A percentile compares a stretch with the other conserved stretches of the same genome.
phyloP scores from a whole-genome alignment of 2,797 vertebrate genomes.

The Sebastes alutus region DNA sequence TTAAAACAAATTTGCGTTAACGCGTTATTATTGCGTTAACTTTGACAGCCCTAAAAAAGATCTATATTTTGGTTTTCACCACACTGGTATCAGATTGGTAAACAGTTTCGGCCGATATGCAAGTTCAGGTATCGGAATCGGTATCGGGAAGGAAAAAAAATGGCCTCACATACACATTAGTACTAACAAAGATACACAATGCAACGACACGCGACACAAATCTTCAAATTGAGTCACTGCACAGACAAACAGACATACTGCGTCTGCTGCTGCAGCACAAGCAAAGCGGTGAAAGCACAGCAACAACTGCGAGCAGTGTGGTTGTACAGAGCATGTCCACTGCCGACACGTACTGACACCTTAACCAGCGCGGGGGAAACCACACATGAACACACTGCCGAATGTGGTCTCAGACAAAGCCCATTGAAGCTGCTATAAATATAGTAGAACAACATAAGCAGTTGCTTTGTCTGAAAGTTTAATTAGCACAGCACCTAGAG shows the following conservation, averaged over 20 bases:
- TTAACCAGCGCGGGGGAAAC: slow-evolving; percentile 37
- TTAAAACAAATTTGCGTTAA: no score
- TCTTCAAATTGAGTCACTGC: slow-evolving; percentile 1
- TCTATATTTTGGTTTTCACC: not conserved
- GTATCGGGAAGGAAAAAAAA: not conserved
- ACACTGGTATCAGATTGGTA: not conserved
- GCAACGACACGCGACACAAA: slow-evolving; percentile 2
- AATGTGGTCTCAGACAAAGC: slow-evolving; percentile 58
- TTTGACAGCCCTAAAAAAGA: no score
- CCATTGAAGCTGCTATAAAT: slow-evolving; percentile 50
- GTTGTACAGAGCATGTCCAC: slow-evolving; percentile 37
- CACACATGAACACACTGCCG: slow-evolving; percentile 29
- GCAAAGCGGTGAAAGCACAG: not conserved
- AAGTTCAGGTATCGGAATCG: not conserved
- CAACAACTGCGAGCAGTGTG: slow-evolving; percentile 11
- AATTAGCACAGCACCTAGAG: slow-evolving; percentile 56
- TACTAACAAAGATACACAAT: not conserved
- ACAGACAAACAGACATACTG: not conserved
- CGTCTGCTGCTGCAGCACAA: not conserved
- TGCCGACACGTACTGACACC: slow-evolving; percentile 47
- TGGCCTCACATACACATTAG: not conserved
- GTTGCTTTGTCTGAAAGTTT: slow-evolving; percentile 56
- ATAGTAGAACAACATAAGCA: slow-evolving; percentile 29
- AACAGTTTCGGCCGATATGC: not conserved
- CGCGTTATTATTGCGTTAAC: no score